These are phyloP conservation scores for Himalopsyche japonica DNA, from an alignment of 2,888 invertebrate genomes.

Conservation along the genomic window DNA sequence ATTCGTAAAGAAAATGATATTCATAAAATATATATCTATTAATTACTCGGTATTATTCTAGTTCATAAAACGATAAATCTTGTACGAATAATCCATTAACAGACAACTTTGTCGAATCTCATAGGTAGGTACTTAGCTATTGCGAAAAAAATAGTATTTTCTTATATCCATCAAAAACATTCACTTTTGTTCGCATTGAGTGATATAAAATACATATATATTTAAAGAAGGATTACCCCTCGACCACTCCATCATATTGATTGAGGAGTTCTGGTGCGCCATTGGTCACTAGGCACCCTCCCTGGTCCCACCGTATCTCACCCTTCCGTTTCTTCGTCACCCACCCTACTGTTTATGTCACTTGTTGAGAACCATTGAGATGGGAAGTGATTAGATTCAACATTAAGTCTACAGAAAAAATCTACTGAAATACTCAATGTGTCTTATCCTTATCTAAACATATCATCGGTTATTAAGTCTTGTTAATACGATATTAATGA, in stretches of 20 bases:
- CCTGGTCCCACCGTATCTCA: constrained; percentile 44
- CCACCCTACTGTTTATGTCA: background rate
- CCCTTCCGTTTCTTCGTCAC: constrained; percentile 22
- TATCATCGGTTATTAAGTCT: too few relatives aligned
- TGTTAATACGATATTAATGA: too few relatives aligned
- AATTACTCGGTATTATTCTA: background rate
- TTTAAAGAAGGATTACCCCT: constrained; percentile 47
- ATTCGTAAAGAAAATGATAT: too few relatives aligned
- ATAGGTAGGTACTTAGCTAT: constrained; percentile 4
- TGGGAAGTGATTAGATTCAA: background rate
- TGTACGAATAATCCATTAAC: constrained; percentile 36
- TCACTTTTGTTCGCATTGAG: constrained; percentile 40
- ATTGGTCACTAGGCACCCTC: constrained; percentile 56
- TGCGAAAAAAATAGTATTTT: constrained; percentile 25
- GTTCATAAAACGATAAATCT: constrained; percentile 26
- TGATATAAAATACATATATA: constrained; percentile 40
- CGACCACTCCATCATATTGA: constrained; percentile 64
- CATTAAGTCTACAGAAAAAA: background rate
- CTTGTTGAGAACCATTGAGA: background rate
- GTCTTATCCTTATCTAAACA: too few relatives aligned
- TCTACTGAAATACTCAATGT: too few relatives aligned
- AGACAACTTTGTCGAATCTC: constrained; percentile 10
- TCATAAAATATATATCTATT: background rate
- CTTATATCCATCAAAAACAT: constrained; percentile 39
- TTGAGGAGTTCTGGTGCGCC: constrained; percentile 59